Percentiles rank a stretch among this genome's conserved stretches.
Evolutionary conservation across 2,113 vertebrate genomes (phyloP).

Genomic region (Mormyrus iriodes): DNA sequence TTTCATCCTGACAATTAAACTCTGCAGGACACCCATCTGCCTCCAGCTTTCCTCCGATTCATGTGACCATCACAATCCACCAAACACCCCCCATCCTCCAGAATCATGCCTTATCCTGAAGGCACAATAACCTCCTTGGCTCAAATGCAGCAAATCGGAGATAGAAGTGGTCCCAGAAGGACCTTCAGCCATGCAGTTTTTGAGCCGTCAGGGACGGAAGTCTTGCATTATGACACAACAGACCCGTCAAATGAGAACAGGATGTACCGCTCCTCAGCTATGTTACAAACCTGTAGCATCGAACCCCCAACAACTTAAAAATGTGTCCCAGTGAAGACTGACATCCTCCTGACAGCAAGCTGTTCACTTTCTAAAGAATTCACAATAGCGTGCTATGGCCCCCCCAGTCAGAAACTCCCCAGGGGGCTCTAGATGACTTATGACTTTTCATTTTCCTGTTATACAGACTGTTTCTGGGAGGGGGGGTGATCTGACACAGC

Average conservation of each 20-base stretch:
- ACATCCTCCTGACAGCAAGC: not conserved
- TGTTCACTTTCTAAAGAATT: no score
- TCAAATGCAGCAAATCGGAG: not conserved
- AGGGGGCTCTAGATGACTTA: constrained; percentile 3
- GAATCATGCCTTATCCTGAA: not conserved
- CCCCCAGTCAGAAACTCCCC: not conserved
- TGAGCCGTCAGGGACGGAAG: not conserved
- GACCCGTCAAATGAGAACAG: not conserved
- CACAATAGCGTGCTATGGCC: not conserved
- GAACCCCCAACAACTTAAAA: not conserved
- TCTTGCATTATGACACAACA: not conserved
- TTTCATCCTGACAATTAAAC: not conserved
- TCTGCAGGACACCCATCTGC: not conserved
- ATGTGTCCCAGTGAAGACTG: not conserved
- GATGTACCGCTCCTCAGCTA: not conserved
- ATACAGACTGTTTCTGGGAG: constrained; percentile 7
- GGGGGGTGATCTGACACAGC: not conserved
- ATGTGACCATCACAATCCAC: not conserved
- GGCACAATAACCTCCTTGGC: not conserved
- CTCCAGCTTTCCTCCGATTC: not conserved
- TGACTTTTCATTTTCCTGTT: constrained; percentile 19
- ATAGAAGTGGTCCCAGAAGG: not conserved
- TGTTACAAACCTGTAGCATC: not conserved
- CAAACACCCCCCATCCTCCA: not conserved
- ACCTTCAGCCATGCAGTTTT: not conserved